phyloP scores from a whole-genome alignment of 2,113 vertebrate genomes.

The Charadrius vociferus region DNA sequence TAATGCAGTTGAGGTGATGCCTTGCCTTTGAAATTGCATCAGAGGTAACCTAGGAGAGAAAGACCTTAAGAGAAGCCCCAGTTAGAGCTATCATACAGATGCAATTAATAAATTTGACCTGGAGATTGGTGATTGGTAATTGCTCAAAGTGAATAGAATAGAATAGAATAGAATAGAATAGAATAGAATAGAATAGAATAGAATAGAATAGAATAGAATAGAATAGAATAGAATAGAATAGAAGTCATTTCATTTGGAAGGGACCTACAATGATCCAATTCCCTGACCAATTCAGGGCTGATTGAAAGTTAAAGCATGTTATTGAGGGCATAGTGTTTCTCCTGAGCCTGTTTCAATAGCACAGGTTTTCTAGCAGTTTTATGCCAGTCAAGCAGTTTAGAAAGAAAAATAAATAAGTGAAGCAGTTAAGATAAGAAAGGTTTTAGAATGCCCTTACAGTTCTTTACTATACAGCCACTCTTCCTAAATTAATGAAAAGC shows the following conservation, averaged over 20 bases:
- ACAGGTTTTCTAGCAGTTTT: neutral
- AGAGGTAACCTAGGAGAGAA: neutral
- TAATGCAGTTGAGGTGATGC: neutral
- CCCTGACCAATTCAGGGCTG: neutral
- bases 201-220: too few species aligned
- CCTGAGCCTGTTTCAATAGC: neutral
- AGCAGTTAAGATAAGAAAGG: neutral
- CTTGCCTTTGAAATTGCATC: neutral
- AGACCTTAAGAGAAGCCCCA: neutral
- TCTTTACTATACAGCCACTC: neutral
- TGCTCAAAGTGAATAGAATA: neutral
- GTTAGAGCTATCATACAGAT: neutral
- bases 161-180: neutral
- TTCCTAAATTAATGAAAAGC: neutral
- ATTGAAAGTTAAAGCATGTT: neutral
- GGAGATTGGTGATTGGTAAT: neutral
- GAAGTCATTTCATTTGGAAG: neutral
- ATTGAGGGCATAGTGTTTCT: neutral
- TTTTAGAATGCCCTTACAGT: neutral
- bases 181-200: neutral
- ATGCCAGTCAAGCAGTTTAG: neutral
- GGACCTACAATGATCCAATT: neutral
- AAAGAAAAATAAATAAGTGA: neutral
- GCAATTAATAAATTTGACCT: neutral
- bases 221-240: neutral